These are phyloP conservation scores for Trematocara unimaculatum DNA, from an alignment of 2,113 vertebrate genomes.

Conservation along the genomic window DNA sequence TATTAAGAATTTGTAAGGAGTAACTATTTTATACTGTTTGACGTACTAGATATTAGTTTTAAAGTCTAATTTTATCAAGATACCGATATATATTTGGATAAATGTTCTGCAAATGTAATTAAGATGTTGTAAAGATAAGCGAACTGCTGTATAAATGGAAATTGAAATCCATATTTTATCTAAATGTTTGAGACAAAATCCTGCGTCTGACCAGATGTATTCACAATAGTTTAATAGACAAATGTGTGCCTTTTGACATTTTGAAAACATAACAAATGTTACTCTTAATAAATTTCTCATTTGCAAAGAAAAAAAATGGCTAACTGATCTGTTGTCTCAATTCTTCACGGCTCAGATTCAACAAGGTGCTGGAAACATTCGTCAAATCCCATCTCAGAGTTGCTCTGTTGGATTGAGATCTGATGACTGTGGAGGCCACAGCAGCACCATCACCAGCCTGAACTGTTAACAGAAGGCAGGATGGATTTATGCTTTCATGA, in stretches of 20 bases:
- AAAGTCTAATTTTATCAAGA: neutral
- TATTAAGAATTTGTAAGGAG: neutral
- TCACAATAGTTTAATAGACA: neutral
- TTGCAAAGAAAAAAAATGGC: neutral
- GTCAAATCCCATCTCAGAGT: neutral
- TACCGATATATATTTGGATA: neutral
- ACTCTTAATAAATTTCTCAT: neutral
- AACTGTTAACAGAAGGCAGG: neutral
- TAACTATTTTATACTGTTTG: neutral
- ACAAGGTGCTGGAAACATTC: neutral
- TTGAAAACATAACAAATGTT: neutral
- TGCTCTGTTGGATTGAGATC: neutral
- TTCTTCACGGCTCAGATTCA: neutral
- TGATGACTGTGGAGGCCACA: neutral
- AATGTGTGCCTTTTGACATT: neutral
- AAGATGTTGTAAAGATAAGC: neutral
- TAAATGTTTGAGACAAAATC: neutral
- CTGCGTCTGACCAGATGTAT: neutral
- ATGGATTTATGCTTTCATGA: neutral
- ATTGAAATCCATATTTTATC: neutral
- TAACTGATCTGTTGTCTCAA: neutral
- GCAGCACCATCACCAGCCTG: neutral
- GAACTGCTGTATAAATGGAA: neutral
- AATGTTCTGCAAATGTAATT: neutral
- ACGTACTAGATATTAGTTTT: neutral